A percentile compares a stretch with the other conserved stretches of the same genome.
These are phyloP conservation scores for Hippopotamus amphibius DNA, from an alignment of 2,113 vertebrate genomes.

Conservation along the genomic window DNA sequence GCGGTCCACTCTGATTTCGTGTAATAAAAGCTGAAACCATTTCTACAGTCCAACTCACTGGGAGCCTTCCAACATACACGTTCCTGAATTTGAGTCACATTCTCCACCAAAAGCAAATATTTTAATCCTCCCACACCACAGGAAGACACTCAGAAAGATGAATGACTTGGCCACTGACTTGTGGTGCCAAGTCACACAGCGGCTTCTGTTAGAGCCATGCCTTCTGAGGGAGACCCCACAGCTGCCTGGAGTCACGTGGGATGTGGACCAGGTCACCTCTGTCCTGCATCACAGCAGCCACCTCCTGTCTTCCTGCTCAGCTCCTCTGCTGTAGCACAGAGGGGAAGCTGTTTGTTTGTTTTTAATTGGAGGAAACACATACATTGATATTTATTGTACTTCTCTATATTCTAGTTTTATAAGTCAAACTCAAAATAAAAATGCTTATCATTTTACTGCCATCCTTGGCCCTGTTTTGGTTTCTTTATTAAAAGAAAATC, in stretches of 20 bases:
- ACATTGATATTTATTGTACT: neutral
- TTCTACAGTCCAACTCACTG: neutral
- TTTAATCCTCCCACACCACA: neutral
- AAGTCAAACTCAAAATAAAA: neutral
- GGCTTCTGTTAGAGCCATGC: fast-evolving
- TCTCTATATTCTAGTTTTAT: neutral
- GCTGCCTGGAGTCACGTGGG: fast-evolving
- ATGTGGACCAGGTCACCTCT: neutral
- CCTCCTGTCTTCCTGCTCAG: neutral
- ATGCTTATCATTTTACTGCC: neutral
- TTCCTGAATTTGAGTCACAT: neutral
- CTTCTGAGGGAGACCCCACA: neutral
- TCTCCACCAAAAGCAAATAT: neutral
- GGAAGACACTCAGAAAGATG: neutral
- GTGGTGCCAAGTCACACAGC: fast-evolving
- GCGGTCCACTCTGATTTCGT: fast-evolving
- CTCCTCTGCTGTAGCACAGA: neutral
- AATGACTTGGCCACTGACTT: neutral
- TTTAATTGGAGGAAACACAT: neutral
- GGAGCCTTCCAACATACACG: neutral
- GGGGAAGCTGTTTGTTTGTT: neutral
- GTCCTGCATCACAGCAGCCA: fast-evolving
- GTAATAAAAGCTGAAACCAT: fast-evolving
- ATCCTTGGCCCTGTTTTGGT: neutral
- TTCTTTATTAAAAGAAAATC: neutral